These are phyloP conservation scores for Limonius californicus DNA, from an alignment of 1,140 invertebrate genomes.

Conservation along the genomic window DNA sequence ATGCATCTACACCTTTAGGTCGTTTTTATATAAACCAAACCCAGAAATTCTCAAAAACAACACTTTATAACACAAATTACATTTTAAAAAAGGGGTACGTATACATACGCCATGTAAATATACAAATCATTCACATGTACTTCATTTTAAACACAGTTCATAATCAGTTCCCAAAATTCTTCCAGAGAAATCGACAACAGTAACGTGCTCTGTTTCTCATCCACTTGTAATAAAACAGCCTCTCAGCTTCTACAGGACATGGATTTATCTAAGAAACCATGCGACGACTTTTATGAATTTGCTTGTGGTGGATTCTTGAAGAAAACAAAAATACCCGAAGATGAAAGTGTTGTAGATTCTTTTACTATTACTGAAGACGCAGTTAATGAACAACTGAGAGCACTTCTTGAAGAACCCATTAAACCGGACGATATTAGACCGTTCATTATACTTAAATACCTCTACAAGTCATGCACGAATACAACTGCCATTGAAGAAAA, in stretches of 20 bases:
- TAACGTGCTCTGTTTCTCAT: too few species aligned
- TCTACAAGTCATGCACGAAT: neutral
- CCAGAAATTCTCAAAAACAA: too few species aligned
- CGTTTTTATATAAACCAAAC: too few species aligned
- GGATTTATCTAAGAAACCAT: neutral
- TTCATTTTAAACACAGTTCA: too few species aligned
- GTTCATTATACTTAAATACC: neutral
- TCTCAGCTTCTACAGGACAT: neutral
- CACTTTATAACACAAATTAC: too few species aligned
- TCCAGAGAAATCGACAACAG: too few species aligned
- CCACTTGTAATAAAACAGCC: neutral
- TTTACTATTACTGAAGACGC: neutral
- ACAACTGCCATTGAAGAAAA: neutral
- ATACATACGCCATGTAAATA: too few species aligned
- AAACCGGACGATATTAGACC: neutral
- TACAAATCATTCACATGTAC: too few species aligned
- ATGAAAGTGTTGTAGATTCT: neutral
- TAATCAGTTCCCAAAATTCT: too few species aligned
- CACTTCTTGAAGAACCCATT: neutral
- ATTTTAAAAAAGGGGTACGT: too few species aligned
- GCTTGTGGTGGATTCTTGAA: neutral
- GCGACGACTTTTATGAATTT: neutral
- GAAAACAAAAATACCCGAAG: neutral
- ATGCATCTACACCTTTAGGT: too few species aligned
- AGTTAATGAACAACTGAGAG: neutral